These are phyloP conservation scores for Caenorhabditis sp. DNA, from an alignment of 2,888 invertebrate species.

Conservation along the genomic window DNA sequence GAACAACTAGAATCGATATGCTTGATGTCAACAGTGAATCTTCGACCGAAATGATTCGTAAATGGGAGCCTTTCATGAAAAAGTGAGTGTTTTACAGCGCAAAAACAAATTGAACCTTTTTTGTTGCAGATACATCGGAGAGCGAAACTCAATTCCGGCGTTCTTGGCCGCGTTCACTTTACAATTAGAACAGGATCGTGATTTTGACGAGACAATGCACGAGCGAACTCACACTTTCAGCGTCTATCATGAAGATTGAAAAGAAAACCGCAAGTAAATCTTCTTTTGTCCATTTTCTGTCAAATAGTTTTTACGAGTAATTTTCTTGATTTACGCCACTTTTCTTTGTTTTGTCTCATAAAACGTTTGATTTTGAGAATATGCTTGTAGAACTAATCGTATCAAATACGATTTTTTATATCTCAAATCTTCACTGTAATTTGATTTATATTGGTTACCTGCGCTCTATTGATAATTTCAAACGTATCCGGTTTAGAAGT, in stretches of 20 bases:
- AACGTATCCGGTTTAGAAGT: too few relatives aligned
- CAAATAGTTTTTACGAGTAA: not conserved
- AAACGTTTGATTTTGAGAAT: too few relatives aligned
- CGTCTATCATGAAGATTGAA: slow-evolving; percentile 40
- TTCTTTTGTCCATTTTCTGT: not conserved
- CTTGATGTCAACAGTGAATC: slow-evolving; percentile 31
- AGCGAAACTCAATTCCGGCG: slow-evolving; percentile 47
- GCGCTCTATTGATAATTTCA: too few relatives aligned
- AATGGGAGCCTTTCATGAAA: slow-evolving; percentile 40
- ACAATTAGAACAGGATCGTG: slow-evolving; percentile 36
- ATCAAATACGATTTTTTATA: too few relatives aligned
- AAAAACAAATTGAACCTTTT: not conserved
- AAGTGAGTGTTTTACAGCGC: slow-evolving; percentile 10
- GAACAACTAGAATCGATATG: slow-evolving; percentile 32
- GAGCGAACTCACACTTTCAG: slow-evolving; percentile 49
- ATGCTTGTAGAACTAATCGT: too few relatives aligned
- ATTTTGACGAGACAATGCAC: slow-evolving; percentile 38
- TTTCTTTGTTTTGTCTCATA: too few relatives aligned
- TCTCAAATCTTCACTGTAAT: too few relatives aligned
- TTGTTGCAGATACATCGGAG: slow-evolving; percentile 46
- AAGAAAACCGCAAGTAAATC: not conserved
- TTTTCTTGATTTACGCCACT: not conserved
- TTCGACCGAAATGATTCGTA: slow-evolving; percentile 18
- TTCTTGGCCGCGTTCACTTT: slow-evolving; percentile 49
- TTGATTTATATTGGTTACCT: too few relatives aligned